These are phyloP conservation scores for Heliopora coerulea DNA, from an alignment of 92 coral and sea anemone species.

Conservation along the genomic window DNA sequence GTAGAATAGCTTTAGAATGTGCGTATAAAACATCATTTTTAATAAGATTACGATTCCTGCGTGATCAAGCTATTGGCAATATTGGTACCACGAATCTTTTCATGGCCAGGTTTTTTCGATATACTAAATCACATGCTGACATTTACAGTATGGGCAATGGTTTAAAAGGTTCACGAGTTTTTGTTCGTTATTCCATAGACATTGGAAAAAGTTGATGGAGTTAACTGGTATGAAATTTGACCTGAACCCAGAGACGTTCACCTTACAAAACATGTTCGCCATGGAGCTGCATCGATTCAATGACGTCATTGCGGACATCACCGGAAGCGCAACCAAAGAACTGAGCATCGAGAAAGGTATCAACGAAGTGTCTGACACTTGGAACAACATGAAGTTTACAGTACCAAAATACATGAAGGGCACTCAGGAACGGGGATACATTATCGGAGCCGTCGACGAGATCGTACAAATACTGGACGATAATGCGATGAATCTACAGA, in stretches of 20 bases:
- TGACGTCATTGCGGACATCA: slow-evolving; percentile 99
- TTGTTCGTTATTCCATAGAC: slow-evolving; percentile 68
- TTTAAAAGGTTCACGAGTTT: too few species aligned
- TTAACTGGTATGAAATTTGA: slow-evolving; percentile 99
- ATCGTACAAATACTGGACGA: slow-evolving; percentile 94
- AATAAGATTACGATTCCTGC: too few species aligned
- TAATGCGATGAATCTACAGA: slow-evolving; percentile 95
- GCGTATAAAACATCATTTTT: too few species aligned
- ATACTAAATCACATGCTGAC: too few species aligned
- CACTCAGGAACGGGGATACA: slow-evolving; percentile 95
- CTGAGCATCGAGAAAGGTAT: slow-evolving; percentile 98
- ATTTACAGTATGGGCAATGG: too few species aligned
- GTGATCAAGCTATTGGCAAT: too few species aligned
- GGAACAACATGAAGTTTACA: slow-evolving; percentile 93
- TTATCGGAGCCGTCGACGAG: slow-evolving; percentile 92
- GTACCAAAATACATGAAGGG: slow-evolving; percentile 99
- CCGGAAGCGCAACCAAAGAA: slow-evolving; percentile 99
- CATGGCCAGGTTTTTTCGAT: too few species aligned
- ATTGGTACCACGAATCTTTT: too few species aligned
- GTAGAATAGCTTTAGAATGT: too few species aligned
- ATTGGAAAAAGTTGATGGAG: slow-evolving; percentile 99
- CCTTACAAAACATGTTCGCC: slow-evolving; percentile 98
- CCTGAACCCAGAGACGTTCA: slow-evolving; percentile 97
- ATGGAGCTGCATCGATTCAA: slow-evolving; percentile 99
- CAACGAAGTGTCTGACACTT: slow-evolving; percentile 85